Conservation (phyloP, 2,888 invertebrate genomes). For the Nephrotoma guestfalica region DNA sequence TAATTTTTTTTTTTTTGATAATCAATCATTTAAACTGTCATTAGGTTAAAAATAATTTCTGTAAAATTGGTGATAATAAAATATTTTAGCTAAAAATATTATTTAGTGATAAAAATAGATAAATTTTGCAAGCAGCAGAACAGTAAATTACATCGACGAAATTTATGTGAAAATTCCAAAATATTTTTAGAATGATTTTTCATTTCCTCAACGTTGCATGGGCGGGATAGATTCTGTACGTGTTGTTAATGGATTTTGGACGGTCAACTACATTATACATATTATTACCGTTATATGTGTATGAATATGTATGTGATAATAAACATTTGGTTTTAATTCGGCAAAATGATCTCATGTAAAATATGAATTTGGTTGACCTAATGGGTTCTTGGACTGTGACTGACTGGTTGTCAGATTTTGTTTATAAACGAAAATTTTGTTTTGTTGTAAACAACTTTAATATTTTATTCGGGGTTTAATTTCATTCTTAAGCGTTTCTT, state of each 20-base stretch:
- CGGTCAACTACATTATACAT: not conserved
- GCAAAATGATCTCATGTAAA: not conserved
- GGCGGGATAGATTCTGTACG: not conserved
- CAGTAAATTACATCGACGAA: not conserved
- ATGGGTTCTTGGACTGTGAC: not conserved
- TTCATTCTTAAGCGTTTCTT: not conserved
- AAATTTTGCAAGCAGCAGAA: not conserved
- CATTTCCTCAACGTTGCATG: not conserved
- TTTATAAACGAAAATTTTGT: not conserved
- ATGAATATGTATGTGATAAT: not conserved
- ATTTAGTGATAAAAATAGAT: not conserved
- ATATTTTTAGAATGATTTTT: not conserved
- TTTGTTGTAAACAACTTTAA: not conserved
- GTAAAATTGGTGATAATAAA: not conserved
- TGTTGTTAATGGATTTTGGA: not conserved
- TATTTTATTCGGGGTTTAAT: not conserved
- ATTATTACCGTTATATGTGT: not conserved
- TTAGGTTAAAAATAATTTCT: not conserved
- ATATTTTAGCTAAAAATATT: not conserved
- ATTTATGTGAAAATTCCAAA: not conserved
- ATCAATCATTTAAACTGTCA: not conserved
- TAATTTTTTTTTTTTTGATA: not conserved
- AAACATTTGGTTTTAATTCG: not conserved
- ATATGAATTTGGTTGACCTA: not conserved
- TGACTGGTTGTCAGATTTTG: not conserved